These are phyloP conservation scores for Cottus gobio DNA, from an alignment of 2,113 vertebrate species.

Conservation along the genomic window DNA sequence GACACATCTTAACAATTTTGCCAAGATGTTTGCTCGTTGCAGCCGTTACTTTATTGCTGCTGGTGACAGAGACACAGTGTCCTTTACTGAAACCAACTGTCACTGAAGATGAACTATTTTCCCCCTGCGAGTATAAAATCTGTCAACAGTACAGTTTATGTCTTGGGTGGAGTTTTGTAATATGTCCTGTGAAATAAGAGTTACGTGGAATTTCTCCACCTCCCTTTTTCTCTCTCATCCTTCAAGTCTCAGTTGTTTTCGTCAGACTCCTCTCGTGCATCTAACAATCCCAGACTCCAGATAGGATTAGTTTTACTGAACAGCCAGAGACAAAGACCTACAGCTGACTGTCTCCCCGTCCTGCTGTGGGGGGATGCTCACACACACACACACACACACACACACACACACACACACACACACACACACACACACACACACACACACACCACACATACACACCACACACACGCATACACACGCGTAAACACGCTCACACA, in stretches of 20 bases:
- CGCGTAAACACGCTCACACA: neutral
- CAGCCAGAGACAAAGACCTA: slow-evolving; percentile 58
- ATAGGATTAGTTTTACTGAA: slow-evolving; percentile 69
- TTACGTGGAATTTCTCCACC: neutral
- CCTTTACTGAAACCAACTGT: neutral
- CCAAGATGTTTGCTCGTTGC: neutral
- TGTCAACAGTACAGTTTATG: neutral
- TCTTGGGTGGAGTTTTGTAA: neutral
- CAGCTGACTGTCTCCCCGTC: slow-evolving; percentile 51
- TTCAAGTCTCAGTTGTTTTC: slow-evolving; percentile 26
- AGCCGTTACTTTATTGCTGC: neutral
- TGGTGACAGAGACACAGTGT: neutral
- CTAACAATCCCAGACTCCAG: slow-evolving; percentile 57
- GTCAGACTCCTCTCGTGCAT: neutral
- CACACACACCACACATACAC: neutral
- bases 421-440: neutral
- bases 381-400: neutral
- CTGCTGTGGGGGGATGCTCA: slow-evolving; percentile 39
- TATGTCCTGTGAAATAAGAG: neutral
- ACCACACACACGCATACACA: neutral
- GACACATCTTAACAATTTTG: neutral
- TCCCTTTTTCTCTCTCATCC: neutral
- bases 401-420: neutral
- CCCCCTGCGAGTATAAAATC: neutral
- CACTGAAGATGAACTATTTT: neutral